These are phyloP conservation scores for Caenorhabditis tropicalis DNA, from an alignment of 1,140 invertebrate genomes.

Conservation along the genomic window DNA sequence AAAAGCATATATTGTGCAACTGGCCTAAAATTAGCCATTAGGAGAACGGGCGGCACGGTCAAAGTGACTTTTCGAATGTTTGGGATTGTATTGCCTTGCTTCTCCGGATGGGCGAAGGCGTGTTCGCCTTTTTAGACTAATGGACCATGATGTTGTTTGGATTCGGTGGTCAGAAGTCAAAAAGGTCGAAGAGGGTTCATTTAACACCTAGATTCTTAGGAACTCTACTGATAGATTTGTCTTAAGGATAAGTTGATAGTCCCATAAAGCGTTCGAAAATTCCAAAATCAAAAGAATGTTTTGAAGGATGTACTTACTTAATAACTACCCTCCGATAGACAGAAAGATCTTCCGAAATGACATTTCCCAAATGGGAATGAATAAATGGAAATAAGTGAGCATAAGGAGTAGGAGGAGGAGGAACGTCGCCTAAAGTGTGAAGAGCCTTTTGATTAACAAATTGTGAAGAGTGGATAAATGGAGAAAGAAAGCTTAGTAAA, in stretches of 20 bases:
- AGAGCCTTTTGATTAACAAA: slow-evolving; percentile 37
- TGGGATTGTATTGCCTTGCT: not conserved
- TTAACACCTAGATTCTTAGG: no score
- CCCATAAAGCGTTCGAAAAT: no score
- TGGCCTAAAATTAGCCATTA: slow-evolving; percentile 8
- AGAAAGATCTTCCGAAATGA: no score
- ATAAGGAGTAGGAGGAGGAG: not conserved
- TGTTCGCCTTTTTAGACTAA: not conserved
- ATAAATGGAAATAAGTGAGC: slow-evolving; percentile 11
- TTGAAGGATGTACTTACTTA: no score
- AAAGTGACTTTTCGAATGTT: not conserved
- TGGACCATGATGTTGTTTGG: not conserved
- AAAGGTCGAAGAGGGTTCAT: no score
- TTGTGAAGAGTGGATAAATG: slow-evolving; percentile 9
- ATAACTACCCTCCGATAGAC: no score
- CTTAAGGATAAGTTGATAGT: no score
- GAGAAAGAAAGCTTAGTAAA: not conserved
- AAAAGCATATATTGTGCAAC: slow-evolving; percentile 15
- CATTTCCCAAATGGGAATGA: not conserved
- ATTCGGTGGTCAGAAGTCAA: no score
- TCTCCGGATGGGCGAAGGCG: not conserved
- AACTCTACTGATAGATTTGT: no score
- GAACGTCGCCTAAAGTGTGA: not conserved
- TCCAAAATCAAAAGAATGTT: no score
- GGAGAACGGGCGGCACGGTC: not conserved